A percentile compares a stretch with the other conserved stretches of the same genome.
Evolutionary conservation across 1,140 invertebrate species (phyloP).

Genomic region (Lepidurus packardi): DNA sequence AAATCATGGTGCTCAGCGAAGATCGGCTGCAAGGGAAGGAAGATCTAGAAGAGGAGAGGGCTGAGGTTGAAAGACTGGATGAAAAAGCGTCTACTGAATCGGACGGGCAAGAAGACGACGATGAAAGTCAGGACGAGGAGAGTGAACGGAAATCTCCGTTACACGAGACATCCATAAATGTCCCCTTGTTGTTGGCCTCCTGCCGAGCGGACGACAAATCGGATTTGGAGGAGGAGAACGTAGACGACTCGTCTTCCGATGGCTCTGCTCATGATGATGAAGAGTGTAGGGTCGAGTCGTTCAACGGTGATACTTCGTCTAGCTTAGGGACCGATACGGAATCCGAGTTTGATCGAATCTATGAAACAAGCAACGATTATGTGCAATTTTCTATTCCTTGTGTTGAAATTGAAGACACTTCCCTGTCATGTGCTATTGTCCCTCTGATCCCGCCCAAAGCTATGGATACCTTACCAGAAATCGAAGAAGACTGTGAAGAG

Average conservation of each 20-base stretch:
- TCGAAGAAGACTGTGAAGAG: not conserved
- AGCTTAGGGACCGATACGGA: slow-evolving; percentile 5
- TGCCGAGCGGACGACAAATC: not conserved
- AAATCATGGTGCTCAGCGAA: too few relatives aligned
- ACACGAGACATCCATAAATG: not conserved
- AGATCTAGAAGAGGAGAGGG: not conserved
- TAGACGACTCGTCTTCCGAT: not conserved
- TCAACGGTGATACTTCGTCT: not conserved
- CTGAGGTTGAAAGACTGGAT: not conserved
- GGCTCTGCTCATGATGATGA: not conserved
- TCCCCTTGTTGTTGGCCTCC: not conserved
- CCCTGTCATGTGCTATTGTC: not conserved
- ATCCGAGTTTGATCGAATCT: slow-evolving; percentile 15
- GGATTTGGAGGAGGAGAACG: not conserved
- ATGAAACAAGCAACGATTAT: slow-evolving; percentile 9
- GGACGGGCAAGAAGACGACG: not conserved
- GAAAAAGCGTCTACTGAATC: not conserved
- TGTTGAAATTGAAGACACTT: slow-evolving; percentile 1
- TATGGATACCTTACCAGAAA: not conserved
- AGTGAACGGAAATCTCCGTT: not conserved
- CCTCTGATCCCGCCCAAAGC: not conserved
- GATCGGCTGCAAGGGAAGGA: not conserved
- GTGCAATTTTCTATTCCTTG: slow-evolving; percentile 1
- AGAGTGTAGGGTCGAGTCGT: slow-evolving; percentile 3
- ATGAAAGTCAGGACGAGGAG: not conserved